Base-by-base conservation (phyloP, 2,888 invertebrate species). In the Petrolisthes manimaculis region DNA sequence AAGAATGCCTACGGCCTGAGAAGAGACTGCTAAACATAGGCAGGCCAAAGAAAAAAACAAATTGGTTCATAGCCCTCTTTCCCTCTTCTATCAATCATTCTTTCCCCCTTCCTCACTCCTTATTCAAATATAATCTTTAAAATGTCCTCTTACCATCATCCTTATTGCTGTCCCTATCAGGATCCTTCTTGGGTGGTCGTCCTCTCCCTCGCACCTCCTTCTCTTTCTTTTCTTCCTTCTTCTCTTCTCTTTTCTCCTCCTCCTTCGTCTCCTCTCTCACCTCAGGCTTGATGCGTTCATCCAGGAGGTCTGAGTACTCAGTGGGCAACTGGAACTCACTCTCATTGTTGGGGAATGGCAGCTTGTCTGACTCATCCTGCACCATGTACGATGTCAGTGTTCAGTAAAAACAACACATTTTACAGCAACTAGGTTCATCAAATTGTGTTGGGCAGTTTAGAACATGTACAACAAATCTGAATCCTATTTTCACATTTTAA, bases 351-450 rank as follows among this genome's bases (percentile, higher is more conserved):
- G 88, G 88, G 77, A 88, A 88, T 21, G 88, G 88, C 8, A 88
- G 37, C 24, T 84, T 88, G 56, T 88, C 88, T 14, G 84, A 84
- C 54, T 88, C 88, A 81, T 88, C 88, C 88, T 88, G 37, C 37
- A 37, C 37, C 37, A 37, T 37, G 37, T 37, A 37, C 37, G 2
- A 37, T 37, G 37, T 37, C 37, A 37, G 37, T 37, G 37, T 37
- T 37, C 37, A 2, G 37, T 2, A 37, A 37, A 37, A 2, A 37
- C 37, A 37, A 37, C 37, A 37, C 37, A 37, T 37, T 37, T 37
- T 37, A 37, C 37, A 37, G 37, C 37, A 37, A 37, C 2, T 37
- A 37, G 37, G 37, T 37, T 37, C 37, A 37, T 37, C 37, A 37
- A 37, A 37, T 37, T 37, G 37, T 37, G 2, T 37, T 37, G 37